Base-by-base conservation (phyloP, 2,888 invertebrate species). In the Polyploca ridens region DNA sequence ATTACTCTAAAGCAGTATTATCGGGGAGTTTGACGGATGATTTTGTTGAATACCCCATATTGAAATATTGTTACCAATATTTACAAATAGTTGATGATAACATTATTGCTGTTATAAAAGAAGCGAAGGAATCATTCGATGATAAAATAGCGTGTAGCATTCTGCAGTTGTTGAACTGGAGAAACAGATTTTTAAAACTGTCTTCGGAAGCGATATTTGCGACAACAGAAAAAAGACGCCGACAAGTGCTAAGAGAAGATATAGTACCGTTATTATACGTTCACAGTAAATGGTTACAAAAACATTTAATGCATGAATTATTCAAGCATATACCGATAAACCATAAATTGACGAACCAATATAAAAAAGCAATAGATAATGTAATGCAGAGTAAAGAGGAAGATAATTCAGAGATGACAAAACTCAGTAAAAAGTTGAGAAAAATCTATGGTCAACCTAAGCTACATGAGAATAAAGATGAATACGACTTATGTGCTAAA, bases 271-370 rank as follows among this genome's bases (percentile, higher is more conserved):
- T 95, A 63, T 79, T 97, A 0, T 93, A 95, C 71, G 91, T 97
- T 13, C 97, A 97, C 81, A 96, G 95, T 76, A 96, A 96, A 84
- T 97, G 97, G 97, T 83, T 97, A 49, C 87, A 94, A 19, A 97
- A 97, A 81, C 94, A 95, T 86, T 87, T 96, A 33, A 78, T 96
- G 2, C 80, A 82, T 41, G 82, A 81, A 63, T 66, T 93, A 33
- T 85, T 84, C 49, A 82, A 79, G 57, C 63, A 82, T 14, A 65
- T 84, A n/a, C 74, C 82, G 5, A 65, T 68, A 8, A 78, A 81
- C 59, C 66, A 76, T 16, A 67, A 68, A 61, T 46, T 84, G 6
- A 61, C 73, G 5, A 70, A 69, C 5, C 70, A 77, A 10, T 89
- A 88, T 60, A 73, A 78, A 64, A 64, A 63, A 5, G 72, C 77